These are phyloP conservation scores for Cylas formicarius DNA, from an alignment of 1,140 invertebrate species.

Conservation along the genomic window DNA sequence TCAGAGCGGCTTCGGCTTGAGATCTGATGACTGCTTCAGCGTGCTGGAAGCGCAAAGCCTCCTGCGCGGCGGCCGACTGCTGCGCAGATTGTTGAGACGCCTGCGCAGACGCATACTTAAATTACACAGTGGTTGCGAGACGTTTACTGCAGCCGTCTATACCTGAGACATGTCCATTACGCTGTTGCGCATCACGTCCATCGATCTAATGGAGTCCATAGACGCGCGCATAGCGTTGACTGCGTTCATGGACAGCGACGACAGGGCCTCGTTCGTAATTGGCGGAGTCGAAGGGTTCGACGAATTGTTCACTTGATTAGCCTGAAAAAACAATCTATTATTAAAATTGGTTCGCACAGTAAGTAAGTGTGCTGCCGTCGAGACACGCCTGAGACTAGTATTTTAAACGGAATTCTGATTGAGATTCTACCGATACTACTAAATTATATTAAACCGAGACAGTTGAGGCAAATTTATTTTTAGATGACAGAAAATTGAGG, in stretches of 20 bases:
- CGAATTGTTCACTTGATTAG: constrained; percentile 40
- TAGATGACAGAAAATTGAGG: no score
- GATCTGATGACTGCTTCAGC: constrained; percentile 66
- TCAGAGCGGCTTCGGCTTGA: constrained; percentile 72
- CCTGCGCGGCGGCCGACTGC: constrained; percentile 54
- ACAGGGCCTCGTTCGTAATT: constrained; percentile 39
- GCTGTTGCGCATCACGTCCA: constrained; percentile 39
- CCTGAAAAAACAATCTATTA: constrained; percentile 23
- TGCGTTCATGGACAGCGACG: constrained; percentile 37
- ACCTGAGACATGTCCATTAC: constrained; percentile 40
- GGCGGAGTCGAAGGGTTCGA: constrained; percentile 40
- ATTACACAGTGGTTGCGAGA: constrained; percentile 24
- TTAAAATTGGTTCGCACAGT: neutral
- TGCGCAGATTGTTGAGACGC: constrained; percentile 31
- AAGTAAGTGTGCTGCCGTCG: neutral
- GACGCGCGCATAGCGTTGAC: constrained; percentile 44
- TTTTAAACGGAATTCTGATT: no score
- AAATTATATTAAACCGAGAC: no score
- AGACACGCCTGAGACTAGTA: no score
- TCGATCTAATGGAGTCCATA: constrained; percentile 40
- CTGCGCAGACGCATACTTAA: constrained; percentile 5
- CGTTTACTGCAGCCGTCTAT: neutral
- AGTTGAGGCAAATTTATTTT: no score
- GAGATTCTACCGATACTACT: no score
- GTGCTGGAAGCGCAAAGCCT: constrained; percentile 61